Conservation (phyloP, 2,888 invertebrate genomes). For the Thymelicus acteon region DNA sequence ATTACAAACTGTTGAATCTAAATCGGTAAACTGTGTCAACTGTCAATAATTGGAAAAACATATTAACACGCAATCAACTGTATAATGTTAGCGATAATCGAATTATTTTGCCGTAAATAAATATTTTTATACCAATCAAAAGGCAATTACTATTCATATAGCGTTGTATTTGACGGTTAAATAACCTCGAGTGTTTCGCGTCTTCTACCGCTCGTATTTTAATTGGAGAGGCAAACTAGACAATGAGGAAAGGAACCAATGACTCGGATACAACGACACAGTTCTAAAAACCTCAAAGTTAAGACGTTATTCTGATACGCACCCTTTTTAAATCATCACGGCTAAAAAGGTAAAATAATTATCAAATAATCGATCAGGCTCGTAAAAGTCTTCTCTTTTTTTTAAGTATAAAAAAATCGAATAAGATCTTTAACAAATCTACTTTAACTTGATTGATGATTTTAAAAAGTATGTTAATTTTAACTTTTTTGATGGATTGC, state of each 20-base stretch:
- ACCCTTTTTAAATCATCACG: neutral
- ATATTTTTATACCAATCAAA: constrained; percentile 16
- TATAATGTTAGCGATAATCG: neutral
- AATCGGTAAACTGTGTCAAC: too few relatives aligned
- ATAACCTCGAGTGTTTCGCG: constrained; percentile 38
- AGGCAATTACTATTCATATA: constrained; percentile 35
- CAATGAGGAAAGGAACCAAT: constrained; percentile 41
- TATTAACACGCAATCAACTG: neutral
- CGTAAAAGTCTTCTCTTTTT: too few relatives aligned
- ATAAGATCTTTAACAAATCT: too few relatives aligned
- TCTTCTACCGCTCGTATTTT: constrained; percentile 35
- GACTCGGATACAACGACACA: constrained; percentile 12
- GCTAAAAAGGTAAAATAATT: too few relatives aligned
- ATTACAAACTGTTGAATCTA: neutral
- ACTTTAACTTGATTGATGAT: too few relatives aligned
- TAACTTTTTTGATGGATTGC: too few relatives aligned
- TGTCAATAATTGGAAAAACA: neutral
- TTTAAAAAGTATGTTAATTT: too few relatives aligned
- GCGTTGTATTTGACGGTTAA: constrained; percentile 33
- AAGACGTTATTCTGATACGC: neutral
- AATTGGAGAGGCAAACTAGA: constrained; percentile 38
- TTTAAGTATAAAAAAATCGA: too few relatives aligned
- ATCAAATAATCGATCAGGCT: too few relatives aligned
- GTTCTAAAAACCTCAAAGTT: neutral
- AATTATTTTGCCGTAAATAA: constrained; percentile 5